phyloP scores from a whole-genome alignment of 2,797 vertebrate species.

The Halcyon leucocephala region DNA sequence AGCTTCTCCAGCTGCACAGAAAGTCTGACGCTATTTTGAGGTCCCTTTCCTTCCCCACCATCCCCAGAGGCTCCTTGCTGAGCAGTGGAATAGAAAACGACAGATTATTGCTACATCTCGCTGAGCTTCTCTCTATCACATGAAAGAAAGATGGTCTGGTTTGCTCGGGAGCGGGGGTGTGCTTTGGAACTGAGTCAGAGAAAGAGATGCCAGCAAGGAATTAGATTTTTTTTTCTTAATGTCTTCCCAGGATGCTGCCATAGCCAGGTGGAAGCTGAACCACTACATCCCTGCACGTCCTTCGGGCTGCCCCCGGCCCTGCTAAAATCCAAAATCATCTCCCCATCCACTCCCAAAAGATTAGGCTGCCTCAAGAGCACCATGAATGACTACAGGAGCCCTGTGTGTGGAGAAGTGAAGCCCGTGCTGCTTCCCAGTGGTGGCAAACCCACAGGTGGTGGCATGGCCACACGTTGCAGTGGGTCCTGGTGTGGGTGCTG shows the following conservation, averaged over 20 bases:
- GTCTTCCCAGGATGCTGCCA: neutral
- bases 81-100: constrained; percentile 41
- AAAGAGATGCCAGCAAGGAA: neutral
- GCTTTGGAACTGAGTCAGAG: neutral
- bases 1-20: constrained; percentile 8
- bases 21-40: constrained; percentile 28
- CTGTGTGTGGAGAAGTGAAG: neutral
- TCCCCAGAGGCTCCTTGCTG: constrained; percentile 45
- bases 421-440: rapidly evolving
- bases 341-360: neutral
- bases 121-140: neutral
- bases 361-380: rapidly evolving
- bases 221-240: neutral
- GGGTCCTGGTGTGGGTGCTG: neutral
- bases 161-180: neutral
- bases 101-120: constrained; percentile 41
- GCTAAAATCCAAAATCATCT: neutral
- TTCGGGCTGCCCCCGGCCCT: neutral
- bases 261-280: neutral
- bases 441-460: neutral
- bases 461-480: rapidly evolving
- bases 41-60: constrained; percentile 10
- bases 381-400: rapidly evolving
- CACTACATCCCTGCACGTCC: rapidly evolving
- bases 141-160: neutral